Base-by-base conservation (phyloP, 2,113 vertebrate genomes). In the Orcinus orca region DNA sequence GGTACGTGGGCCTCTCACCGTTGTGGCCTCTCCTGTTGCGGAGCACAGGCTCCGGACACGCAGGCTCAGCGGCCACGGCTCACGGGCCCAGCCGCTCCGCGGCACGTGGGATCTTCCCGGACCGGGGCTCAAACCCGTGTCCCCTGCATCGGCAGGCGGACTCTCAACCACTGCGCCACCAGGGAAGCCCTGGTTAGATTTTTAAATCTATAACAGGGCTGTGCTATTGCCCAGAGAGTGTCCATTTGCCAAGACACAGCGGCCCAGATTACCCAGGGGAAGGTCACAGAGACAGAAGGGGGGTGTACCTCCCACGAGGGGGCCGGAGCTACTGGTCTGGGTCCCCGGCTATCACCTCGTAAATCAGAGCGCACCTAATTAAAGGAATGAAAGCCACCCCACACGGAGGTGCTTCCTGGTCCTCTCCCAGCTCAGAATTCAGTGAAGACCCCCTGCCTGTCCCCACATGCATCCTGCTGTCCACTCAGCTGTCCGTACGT, bases 381-480 rank as follows among this genome's bases (percentile, higher is more conserved):
- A 23, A 63, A 55, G n/a, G 25, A 53, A 55, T 63, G 38, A 68
- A 25, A 90, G n/a, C 26, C 11, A 74, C 50, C 58, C n/a, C 3
- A 67, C 67, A 12, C 18, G n/a, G 38, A 84, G 12, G 8, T 26
- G 33, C 41, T 85, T 17, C 2, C 0, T 7, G 14, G 44, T 29
- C 29, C 18, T 31, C 58, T 60, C 67, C 25, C 21, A 70, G 58
- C 14, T 92, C 8, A 44, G 31, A 25, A 63, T 60, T 55, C 50
- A 63, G 8, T n/a, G 67, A 67, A 8, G 41, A 23, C 2, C 0
- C 23, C 9, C 14, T 7, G 11, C 36, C 25, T 1, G 1, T 7
- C 9, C 12, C 18, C 53, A 1, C 14, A 9, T 1, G 20, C n/a
- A 73, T 7, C 31, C 36, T 44, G 11, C 3, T 4, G 12, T 47